Conservation (phyloP, 2,113 vertebrate genomes). For the Toxotes jaculatrix region DNA sequence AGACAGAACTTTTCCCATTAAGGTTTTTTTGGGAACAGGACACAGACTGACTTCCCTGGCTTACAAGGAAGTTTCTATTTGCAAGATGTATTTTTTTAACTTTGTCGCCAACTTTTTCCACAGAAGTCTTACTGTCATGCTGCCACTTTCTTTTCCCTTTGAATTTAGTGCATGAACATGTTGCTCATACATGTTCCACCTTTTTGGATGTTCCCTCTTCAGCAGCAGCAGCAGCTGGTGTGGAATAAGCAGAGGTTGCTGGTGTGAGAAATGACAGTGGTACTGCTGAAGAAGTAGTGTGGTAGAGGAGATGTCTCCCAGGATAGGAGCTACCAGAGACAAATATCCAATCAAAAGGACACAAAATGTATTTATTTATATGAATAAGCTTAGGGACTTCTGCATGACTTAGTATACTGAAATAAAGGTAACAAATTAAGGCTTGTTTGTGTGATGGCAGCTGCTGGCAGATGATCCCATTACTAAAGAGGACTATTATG, state of each 20-base stretch:
- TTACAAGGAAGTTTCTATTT: neutral
- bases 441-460: slow-evolving; percentile 24
- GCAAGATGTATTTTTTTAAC: neutral
- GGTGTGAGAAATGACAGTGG: too few species aligned
- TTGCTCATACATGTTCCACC: too few species aligned
- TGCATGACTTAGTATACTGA: neutral
- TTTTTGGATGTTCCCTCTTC: too few species aligned
- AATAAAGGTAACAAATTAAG: neutral
- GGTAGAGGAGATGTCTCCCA: neutral
- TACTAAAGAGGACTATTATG: slow-evolving; percentile 7
- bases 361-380: neutral
- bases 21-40: neutral
- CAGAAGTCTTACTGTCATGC: neutral
- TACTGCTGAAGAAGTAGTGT: too few species aligned
- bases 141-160: neutral
- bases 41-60: neutral
- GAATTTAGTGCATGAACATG: neutral
- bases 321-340: neutral
- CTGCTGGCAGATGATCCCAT: slow-evolving; percentile 20
- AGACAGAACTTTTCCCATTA: neutral
- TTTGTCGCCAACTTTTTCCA: neutral
- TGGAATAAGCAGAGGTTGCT: too few species aligned
- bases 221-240: too few species aligned
- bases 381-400: neutral
- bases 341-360: neutral